Conservation (phyloP, 2,888 invertebrate genomes). For the Sphecodes monilicornis region DNA sequence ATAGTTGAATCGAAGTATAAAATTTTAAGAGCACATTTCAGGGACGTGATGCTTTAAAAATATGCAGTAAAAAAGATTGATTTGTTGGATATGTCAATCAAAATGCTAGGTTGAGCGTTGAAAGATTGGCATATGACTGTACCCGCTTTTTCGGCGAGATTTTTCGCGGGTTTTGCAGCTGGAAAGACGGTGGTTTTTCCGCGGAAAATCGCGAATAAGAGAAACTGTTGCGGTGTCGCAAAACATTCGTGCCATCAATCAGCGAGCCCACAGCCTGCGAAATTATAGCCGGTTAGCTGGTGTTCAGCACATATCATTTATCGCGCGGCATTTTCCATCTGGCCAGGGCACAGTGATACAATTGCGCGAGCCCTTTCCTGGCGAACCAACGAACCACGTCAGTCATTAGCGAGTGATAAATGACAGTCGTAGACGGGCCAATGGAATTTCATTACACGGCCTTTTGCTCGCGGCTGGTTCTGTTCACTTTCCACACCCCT, state of each 20-base stretch:
- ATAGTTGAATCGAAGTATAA: neutral
- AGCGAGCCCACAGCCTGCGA: slow-evolving; percentile 5
- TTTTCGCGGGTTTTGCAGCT: neutral
- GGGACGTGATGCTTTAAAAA: neutral
- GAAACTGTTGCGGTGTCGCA: neutral
- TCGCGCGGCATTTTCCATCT: slow-evolving; percentile 37
- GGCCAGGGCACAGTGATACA: slow-evolving; percentile 37
- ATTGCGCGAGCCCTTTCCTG: slow-evolving; percentile 16
- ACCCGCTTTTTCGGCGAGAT: neutral
- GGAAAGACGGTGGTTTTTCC: neutral
- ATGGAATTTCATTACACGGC: slow-evolving; percentile 48
- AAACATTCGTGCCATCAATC: slow-evolving; percentile 32
- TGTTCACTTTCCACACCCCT: neutral
- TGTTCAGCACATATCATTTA: slow-evolving; percentile 17
- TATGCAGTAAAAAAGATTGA: neutral
- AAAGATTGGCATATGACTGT: neutral
- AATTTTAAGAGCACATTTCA: neutral
- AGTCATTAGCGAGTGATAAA: slow-evolving; percentile 55
- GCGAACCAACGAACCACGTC: slow-evolving; percentile 37
- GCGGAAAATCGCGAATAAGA: neutral
- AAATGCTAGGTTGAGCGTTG: neutral
- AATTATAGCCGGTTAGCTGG: slow-evolving; percentile 19
- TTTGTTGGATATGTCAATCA: neutral
- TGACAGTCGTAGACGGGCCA: slow-evolving; percentile 14
- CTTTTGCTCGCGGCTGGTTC: slow-evolving; percentile 22